Evolutionary conservation across 1,140 invertebrate genomes (phyloP).

Genomic region (Lethrus apterus): DNA sequence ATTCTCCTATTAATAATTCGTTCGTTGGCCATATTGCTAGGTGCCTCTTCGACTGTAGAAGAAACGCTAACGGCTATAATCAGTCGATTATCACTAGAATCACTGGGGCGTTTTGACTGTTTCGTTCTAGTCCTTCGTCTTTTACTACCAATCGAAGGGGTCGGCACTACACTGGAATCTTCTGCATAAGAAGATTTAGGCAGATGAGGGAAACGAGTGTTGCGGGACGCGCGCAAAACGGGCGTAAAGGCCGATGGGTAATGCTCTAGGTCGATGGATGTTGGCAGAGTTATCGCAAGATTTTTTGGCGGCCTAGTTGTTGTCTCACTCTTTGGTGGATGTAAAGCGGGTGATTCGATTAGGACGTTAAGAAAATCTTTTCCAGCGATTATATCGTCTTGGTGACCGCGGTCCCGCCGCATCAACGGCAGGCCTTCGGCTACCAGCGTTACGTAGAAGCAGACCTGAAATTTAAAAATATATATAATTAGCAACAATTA

Average conservation of each 20-base stretch:
- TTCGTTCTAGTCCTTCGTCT: background rate
- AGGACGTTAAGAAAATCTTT: conserved; percentile 52
- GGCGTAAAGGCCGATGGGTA: background rate
- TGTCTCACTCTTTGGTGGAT: conserved; percentile 36
- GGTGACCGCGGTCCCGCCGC: conserved; percentile 35
- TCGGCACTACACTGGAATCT: background rate
- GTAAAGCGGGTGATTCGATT: conserved; percentile 42
- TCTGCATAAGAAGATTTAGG: background rate
- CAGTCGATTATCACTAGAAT: conserved; percentile 23
- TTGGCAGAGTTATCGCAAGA: conserved; percentile 19
- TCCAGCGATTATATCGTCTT: conserved; percentile 49
- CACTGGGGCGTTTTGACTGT: conserved; percentile 21
- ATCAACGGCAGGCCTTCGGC: conserved; percentile 31
- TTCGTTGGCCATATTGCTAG: background rate
- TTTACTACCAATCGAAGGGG: background rate
- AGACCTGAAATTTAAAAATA: conserved; percentile 25
- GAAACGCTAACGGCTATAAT: conserved; percentile 39
- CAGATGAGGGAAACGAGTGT: background rate
- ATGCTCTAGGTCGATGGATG: conserved; percentile 30
- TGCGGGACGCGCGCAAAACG: background rate
- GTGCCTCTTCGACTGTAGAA: conserved; percentile 33
- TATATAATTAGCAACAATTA: background rate
- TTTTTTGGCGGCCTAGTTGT: conserved; percentile 29
- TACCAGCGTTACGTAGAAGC: conserved; percentile 27
- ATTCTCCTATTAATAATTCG: background rate